Conservation (phyloP, 1,140 invertebrate genomes). For the Drosophila subpulchrella region DNA sequence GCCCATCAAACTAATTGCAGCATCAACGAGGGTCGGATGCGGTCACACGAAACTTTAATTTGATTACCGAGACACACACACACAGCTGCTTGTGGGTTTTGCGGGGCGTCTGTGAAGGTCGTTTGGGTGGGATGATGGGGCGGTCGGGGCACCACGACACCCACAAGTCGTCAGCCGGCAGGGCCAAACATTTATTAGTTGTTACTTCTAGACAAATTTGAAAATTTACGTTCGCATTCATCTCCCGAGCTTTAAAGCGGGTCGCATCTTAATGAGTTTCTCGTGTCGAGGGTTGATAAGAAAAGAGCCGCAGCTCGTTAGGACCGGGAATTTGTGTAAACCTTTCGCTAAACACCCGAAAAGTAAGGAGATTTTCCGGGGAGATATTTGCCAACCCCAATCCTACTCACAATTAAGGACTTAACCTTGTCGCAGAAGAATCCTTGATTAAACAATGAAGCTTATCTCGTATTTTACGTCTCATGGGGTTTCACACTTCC, state of each 20-base stretch:
- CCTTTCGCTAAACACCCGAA: constrained; percentile 30
- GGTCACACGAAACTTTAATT: constrained; percentile 69
- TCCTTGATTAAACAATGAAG: too few relatives aligned
- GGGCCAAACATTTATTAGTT: constrained; percentile 70
- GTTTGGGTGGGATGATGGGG: neutral
- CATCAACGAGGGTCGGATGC: constrained; percentile 58
- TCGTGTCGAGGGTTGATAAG: constrained; percentile 60
- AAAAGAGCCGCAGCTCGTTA: constrained; percentile 35
- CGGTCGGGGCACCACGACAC: constrained; percentile 11
- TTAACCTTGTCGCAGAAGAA: neutral
- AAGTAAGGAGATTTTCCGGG: constrained; percentile 5
- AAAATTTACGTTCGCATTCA: constrained; percentile 63
- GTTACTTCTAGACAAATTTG: constrained; percentile 67
- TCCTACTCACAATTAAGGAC: neutral
- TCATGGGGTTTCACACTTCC: neutral
- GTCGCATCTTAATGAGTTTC: constrained; percentile 66
- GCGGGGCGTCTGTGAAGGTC: constrained; percentile 16
- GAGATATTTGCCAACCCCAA: neutral
- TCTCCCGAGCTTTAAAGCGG: constrained; percentile 13
- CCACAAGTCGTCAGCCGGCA: constrained; percentile 53
- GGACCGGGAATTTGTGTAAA: constrained; percentile 49
- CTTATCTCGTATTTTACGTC: neutral
- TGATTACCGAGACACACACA: constrained; percentile 45
- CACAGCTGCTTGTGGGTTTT: constrained; percentile 38
- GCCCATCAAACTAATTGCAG: constrained; percentile 61